Evolutionary conservation across 2,888 invertebrate genomes (phyloP).

Genomic region (Acheta domesticus): DNA sequence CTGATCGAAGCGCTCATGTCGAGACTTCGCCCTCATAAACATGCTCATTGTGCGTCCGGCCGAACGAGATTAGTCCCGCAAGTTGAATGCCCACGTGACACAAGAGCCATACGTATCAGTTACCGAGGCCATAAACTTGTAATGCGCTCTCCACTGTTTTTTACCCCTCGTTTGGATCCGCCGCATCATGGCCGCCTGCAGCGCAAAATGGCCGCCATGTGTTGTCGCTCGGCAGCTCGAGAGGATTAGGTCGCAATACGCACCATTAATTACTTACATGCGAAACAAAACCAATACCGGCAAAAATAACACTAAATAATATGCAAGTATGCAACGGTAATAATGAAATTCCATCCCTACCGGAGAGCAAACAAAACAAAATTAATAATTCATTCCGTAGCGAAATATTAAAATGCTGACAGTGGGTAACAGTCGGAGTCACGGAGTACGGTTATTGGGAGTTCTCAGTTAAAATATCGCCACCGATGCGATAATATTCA

Average conservation of each 20-base stretch:
- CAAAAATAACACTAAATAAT: background rate
- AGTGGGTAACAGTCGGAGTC: background rate
- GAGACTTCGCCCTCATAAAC: background rate
- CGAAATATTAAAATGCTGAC: constrained; percentile 6
- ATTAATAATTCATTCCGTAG: background rate
- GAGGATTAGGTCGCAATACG: background rate
- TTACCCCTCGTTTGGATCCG: background rate
- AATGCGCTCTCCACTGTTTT: background rate
- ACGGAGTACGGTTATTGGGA: constrained; percentile 2
- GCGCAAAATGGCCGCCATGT: background rate
- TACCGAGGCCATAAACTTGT: background rate
- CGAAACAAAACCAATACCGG: background rate
- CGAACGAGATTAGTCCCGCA: background rate
- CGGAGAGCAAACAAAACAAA: background rate
- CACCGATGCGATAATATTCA: background rate
- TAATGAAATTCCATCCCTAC: constrained; percentile 6
- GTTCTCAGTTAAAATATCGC: background rate
- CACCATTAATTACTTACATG: background rate
- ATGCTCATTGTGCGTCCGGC: background rate
- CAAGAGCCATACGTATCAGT: constrained; percentile 9
- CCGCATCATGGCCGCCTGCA: background rate
- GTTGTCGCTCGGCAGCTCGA: background rate
- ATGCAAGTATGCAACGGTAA: background rate
- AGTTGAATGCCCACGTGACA: background rate
- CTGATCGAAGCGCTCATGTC: background rate